These are phyloP conservation scores for Podarcis cretensis DNA, from an alignment of 2,113 vertebrate genomes.

Conservation along the genomic window DNA sequence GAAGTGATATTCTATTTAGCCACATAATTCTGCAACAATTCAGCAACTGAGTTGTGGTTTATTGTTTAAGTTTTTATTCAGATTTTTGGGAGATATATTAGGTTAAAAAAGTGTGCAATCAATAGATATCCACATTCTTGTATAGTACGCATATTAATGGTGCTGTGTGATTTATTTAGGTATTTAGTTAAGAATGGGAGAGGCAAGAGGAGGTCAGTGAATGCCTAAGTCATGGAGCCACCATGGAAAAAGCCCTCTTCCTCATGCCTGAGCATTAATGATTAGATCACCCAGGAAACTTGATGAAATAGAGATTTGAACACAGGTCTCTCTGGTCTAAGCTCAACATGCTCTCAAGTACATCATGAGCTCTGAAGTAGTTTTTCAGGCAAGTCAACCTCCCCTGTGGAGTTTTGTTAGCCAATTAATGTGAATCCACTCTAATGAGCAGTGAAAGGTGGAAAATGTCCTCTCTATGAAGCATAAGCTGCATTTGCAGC, in stretches of 20 bases:
- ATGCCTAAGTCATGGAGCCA: no score
- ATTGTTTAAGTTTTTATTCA: no score
- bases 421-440: background rate
- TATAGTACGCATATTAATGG: no score
- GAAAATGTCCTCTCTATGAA: background rate
- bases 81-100: no score
- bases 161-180: no score
- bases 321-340: background rate
- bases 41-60: background rate
- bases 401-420: background rate
- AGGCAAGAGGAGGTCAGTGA: no score
- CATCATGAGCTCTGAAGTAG: background rate
- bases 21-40: background rate
- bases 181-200: no score
- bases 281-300: background rate
- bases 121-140: no score
- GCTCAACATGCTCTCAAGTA: background rate
- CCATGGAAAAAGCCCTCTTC: no score
- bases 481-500: background rate
- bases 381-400: background rate
- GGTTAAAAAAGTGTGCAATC: no score
- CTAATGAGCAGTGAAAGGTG: background rate
- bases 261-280: background rate
- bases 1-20: background rate
- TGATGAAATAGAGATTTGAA: background rate